These are phyloP conservation scores for Ia io DNA, from an alignment of 2,113 vertebrate species.

Conservation along the genomic window DNA sequence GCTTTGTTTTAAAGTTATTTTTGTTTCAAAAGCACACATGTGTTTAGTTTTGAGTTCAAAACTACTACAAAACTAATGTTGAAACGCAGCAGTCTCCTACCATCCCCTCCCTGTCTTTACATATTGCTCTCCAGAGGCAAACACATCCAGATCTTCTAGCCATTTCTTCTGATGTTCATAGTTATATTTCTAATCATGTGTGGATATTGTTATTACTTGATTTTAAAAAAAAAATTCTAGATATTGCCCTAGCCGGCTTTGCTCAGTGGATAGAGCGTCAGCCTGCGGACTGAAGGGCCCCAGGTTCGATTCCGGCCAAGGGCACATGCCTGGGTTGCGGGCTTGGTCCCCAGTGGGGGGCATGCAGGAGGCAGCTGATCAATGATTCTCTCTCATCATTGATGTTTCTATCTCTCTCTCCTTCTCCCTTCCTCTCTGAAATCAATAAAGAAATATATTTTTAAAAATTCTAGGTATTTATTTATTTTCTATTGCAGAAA, in stretches of 20 bases:
- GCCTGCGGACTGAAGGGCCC: too few species aligned
- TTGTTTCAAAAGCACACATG: neutral
- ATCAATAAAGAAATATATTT: too few species aligned
- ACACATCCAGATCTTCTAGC: neutral
- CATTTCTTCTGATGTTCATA: neutral
- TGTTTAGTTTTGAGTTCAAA: neutral
- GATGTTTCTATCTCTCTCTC: too few species aligned
- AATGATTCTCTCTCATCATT: too few species aligned
- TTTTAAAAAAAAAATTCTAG: too few species aligned
- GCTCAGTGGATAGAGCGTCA: too few species aligned
- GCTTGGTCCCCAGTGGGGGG: too few species aligned
- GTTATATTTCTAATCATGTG: neutral
- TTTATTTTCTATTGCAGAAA: neutral
- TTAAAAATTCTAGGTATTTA: neutral
- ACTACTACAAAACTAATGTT: neutral
- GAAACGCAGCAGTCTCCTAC: neutral
- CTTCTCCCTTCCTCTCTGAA: too few species aligned
- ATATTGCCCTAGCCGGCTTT: too few species aligned
- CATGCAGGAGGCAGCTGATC: too few species aligned
- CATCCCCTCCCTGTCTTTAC: neutral
- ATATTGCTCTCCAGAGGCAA: neutral
- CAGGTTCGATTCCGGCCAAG: too few species aligned
- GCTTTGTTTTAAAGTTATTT: neutral
- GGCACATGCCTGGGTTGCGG: too few species aligned
- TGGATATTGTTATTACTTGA: neutral